Conservation (phyloP, 2,113 vertebrate species). For the Etheostoma cragini region DNA sequence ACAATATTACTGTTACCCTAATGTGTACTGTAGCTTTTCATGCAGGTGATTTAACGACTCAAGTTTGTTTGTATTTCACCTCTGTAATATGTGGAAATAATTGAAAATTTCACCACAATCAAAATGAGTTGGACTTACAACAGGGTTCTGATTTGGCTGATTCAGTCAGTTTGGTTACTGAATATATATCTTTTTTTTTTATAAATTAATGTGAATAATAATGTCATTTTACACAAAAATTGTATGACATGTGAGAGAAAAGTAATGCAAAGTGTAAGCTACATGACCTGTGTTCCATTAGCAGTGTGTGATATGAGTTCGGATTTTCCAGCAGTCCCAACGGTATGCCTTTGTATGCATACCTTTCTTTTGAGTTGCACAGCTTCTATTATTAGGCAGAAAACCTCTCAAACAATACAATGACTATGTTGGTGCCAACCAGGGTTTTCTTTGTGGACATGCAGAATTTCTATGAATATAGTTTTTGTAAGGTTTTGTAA, state of each 20-base stretch:
- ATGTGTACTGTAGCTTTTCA: slow-evolving; percentile 74
- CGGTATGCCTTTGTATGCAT: slow-evolving; percentile 66
- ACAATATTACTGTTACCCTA: slow-evolving; percentile 52
- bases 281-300: slow-evolving; percentile 74
- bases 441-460: slow-evolving; percentile 95
- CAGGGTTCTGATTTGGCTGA: slow-evolving; percentile 76
- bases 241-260: slow-evolving; percentile 79
- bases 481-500: slow-evolving; percentile 99
- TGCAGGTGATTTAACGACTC: slow-evolving; percentile 57
- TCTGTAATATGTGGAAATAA: slow-evolving; percentile 66
- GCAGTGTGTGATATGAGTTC: slow-evolving; percentile 73
- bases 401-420: slow-evolving; percentile 74
- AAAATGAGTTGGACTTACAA: slow-evolving; percentile 70
- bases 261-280: slow-evolving; percentile 66
- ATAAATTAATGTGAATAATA: slow-evolving; percentile 82
- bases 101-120: slow-evolving; percentile 57
- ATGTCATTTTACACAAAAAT: slow-evolving; percentile 80
- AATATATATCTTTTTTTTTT: slow-evolving; percentile 79
- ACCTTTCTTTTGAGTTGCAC: slow-evolving; percentile 68
- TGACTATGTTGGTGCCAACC: slow-evolving; percentile 82
- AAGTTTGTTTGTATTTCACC: slow-evolving; percentile 55
- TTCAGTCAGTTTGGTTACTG: slow-evolving; percentile 77
- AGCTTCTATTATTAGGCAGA: slow-evolving; percentile 74
- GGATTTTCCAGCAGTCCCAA: slow-evolving; percentile 63
- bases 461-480: slow-evolving; percentile 99